Evolutionary conservation across 2,888 invertebrate species (phyloP).

Genomic region (Dolichopus griseipennis): DNA sequence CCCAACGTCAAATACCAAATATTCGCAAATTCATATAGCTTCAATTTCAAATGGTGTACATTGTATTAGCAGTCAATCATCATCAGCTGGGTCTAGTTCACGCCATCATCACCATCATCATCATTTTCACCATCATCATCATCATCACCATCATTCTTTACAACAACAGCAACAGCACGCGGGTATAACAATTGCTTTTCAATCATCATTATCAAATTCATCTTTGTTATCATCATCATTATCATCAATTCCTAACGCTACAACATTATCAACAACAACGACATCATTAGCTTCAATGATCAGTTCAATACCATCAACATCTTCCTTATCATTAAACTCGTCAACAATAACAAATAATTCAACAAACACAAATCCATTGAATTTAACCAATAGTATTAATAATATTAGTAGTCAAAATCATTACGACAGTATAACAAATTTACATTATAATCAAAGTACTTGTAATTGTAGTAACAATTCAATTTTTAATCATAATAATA

Average conservation of each 20-base stretch:
- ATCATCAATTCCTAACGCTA: conserved; percentile 18
- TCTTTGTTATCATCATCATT: conserved; percentile 21
- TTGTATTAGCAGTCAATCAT: conserved; percentile 17
- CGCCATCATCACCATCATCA: conserved; percentile 21
- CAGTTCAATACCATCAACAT: neutral
- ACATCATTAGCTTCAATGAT: neutral
- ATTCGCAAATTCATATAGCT: conserved; percentile 11
- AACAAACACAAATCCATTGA: neutral
- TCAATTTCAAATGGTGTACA: conserved; percentile 16
- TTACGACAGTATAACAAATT: neutral
- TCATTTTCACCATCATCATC: conserved; percentile 21
- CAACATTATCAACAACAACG: neutral
- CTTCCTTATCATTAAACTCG: neutral
- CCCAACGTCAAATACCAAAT: conserved; percentile 13
- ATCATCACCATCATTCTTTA: conserved; percentile 19
- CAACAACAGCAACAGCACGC: conserved; percentile 8
- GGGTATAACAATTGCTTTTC: neutral
- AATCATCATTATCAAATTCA: conserved; percentile 20
- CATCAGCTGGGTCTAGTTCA: conserved; percentile 19
- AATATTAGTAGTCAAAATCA: neutral
- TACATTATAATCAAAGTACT: neutral
- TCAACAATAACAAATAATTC: conserved; percentile 1
- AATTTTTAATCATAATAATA: neutral
- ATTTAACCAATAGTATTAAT: neutral
- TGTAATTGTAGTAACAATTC: neutral